phyloP scores from a whole-genome alignment of 2,113 vertebrate species.

The Sclerurus mexicanus region DNA sequence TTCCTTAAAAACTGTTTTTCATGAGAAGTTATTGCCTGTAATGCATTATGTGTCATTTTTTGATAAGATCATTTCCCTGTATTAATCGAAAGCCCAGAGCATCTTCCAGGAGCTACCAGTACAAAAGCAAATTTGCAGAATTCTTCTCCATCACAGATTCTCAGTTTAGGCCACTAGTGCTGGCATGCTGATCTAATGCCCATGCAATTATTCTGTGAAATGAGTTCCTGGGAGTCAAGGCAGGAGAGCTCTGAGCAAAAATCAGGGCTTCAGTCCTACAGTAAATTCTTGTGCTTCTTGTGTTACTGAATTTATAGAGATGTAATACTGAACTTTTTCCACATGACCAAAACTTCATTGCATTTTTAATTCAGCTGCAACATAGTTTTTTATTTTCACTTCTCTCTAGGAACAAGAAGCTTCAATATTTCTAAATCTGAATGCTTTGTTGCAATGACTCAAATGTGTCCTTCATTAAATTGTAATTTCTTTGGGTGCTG shows the following conservation, averaged over 20 bases:
- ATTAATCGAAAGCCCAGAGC: background rate
- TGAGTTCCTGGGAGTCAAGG: background rate
- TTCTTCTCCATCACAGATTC: background rate
- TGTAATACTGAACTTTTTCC: background rate
- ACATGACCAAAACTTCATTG: background rate
- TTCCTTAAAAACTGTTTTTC: background rate
- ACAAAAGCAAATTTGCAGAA: background rate
- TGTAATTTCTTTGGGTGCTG: background rate
- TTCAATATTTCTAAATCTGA: background rate
- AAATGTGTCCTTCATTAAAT: background rate
- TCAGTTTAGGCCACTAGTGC: background rate
- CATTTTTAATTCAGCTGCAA: background rate
- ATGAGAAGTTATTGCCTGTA: background rate
- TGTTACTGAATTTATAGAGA: background rate
- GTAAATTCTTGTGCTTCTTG: background rate
- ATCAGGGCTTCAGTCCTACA: background rate
- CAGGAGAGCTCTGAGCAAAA: background rate
- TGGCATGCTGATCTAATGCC: background rate
- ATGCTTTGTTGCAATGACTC: background rate
- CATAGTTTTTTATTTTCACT: background rate
- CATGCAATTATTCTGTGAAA: conserved; percentile 16
- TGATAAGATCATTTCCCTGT: background rate
- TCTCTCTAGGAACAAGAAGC: background rate
- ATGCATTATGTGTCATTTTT: background rate
- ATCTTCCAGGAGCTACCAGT: background rate